phyloP scores from a whole-genome alignment of 2,113 vertebrate species.

The Probosciger aterrimus region DNA sequence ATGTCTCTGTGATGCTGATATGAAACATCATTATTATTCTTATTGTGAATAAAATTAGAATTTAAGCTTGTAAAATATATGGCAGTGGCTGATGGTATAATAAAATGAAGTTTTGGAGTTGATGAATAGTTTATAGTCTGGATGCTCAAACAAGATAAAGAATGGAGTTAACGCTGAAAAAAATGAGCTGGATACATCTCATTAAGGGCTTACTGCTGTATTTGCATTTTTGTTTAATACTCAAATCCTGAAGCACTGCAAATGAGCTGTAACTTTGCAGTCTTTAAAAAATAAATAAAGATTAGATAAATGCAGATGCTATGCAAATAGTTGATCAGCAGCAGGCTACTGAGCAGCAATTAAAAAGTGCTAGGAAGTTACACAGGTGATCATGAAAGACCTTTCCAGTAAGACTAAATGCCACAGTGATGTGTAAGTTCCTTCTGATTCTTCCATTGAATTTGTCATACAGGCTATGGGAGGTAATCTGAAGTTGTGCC shows the following conservation, averaged over 20 bases:
- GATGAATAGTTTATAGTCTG: constrained; percentile 4
- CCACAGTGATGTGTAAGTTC: constrained; percentile 36
- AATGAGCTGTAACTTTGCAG: constrained; percentile 72
- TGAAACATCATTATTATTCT: background rate
- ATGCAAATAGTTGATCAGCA: constrained; percentile 57
- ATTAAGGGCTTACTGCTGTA: constrained; percentile 67
- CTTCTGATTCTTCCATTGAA: constrained; percentile 34
- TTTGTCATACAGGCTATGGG: constrained; percentile 26
- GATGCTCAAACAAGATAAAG: constrained; percentile 33
- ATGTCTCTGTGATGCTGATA: background rate
- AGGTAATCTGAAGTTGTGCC: constrained; percentile 41
- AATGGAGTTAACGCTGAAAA: constrained; percentile 67
- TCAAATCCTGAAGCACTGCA: constrained; percentile 61
- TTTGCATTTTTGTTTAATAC: constrained; percentile 73
- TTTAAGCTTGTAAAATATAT: constrained; percentile 31
- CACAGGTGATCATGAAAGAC: constrained; percentile 36
- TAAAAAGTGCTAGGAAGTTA: constrained; percentile 27
- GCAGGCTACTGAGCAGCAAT: constrained; percentile 41
- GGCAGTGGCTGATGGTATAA: background rate
- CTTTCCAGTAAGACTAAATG: constrained; percentile 24
- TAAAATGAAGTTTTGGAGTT: constrained; percentile 55
- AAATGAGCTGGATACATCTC: constrained; percentile 66
- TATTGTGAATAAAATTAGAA: constrained; percentile 7
- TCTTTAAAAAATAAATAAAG: constrained; percentile 68
- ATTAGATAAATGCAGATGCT: constrained; percentile 64